Evolutionary conservation across 2,888 invertebrate species (phyloP), one percentile per base, ranked within the genome.

Genomic region (Drosophila mercatorum): DNA sequence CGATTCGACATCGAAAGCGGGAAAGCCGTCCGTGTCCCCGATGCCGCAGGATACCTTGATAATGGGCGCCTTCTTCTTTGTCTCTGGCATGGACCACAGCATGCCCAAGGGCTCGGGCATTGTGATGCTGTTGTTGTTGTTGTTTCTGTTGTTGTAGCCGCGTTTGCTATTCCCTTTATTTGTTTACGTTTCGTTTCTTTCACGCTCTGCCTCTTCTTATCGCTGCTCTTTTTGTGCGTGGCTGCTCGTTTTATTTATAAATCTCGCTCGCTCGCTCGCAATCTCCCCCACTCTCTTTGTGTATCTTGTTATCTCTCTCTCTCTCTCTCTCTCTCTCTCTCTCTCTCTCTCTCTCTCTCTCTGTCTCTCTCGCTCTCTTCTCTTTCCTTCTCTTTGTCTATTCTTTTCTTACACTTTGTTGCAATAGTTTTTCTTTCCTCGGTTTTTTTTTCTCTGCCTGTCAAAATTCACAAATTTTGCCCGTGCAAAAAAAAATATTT

Each of bases 1-100:
- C 53, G 92, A 91, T 12, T 92, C 92, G 17, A 91, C 90, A 66
- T 92, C 92, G 74, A 93, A 92, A 38, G 92, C 92, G 66, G 92
- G 92, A 82, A 86, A 93, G 38, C 92, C 92, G 70, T 92, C 92
- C n/a, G 92, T 92, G 77, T 93, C 92, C 55, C 92, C 92, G 43
- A 93, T 92, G 74, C 93, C 92, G 71, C 92, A 90, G 73, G 92
- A 92, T 26, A 91, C 63, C 83, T 92, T 92, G 56, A 92, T 91
- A 64, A 91, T 80, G 56, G 92, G 81, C 59, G 89, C 75, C 77
- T 90, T 91, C 70, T 92, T 91, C 44, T 90, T 90, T 61, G 91
- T 80, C 78, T 92, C 92, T 75, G 91, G 87, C 68, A 80, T 66
- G 46, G 89, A 86, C 68, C 83, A 91, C 22, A 80, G 53, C 2